phyloP scores from a whole-genome alignment of 2,113 vertebrate genomes.

The Hylia prasina region DNA sequence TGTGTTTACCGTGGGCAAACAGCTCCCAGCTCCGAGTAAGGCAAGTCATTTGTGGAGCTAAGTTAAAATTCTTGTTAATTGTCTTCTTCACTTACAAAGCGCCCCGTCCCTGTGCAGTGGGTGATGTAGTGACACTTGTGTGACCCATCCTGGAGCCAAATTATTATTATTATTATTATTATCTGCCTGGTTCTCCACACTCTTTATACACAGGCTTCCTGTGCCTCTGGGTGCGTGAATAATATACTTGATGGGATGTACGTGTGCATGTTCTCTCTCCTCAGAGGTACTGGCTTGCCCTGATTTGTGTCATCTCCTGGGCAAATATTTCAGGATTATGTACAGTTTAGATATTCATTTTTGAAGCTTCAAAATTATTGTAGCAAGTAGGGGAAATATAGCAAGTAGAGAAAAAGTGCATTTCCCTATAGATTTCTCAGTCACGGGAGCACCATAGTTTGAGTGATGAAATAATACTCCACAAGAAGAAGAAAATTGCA shows the following conservation, averaged over 20 bases:
- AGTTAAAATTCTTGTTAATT: not conserved
- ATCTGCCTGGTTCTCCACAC: not conserved
- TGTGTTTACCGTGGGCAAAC: not conserved
- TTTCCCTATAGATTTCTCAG: not conserved
- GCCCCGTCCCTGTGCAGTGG: fast-evolving
- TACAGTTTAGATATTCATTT: not conserved
- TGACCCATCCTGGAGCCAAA: not conserved
- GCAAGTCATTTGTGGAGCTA: not conserved
- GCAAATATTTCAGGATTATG: not conserved
- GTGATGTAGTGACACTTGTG: not conserved
- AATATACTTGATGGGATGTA: not conserved
- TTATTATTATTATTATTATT: no score
- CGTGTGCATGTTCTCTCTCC: not conserved
- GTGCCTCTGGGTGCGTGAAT: not conserved
- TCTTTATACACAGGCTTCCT: not conserved
- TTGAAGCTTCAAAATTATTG: not conserved
- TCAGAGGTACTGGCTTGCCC: not conserved
- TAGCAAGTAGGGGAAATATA: not conserved
- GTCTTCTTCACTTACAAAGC: not conserved
- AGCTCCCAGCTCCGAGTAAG: not conserved
- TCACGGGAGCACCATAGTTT: not conserved
- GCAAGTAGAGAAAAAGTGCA: not conserved
- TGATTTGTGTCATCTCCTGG: not conserved
- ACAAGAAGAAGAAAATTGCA: not conserved
- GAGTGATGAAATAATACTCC: not conserved